Base-by-base conservation (phyloP, 2,797 vertebrate genomes). In the Sebastes itinus region DNA sequence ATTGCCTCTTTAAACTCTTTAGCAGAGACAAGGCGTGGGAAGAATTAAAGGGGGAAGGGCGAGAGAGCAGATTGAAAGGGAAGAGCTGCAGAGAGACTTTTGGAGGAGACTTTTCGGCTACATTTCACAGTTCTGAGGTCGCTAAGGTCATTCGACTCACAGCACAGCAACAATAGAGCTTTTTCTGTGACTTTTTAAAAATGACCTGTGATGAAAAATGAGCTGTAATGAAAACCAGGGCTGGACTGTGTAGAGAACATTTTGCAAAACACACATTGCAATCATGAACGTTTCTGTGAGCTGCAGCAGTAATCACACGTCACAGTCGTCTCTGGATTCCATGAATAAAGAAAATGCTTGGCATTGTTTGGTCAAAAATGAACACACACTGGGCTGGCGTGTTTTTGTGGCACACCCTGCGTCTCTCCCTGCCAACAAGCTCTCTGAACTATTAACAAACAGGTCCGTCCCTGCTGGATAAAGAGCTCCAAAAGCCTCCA, bases 81-180 rank as follows among this genome's bases (percentile, higher is more conserved):
- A 20, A 11, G 16, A 6, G 6, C 42, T 59, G 70, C 28, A 33
- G n/a, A 30, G 46, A 59, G 49, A 12, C 22, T 14, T 46, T 16
- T 33, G n/a, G 18, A 35, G 63, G 70, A 63, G 32, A 32, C 69
- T 46, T 59, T 59, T 27, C 4, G 55, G 63, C 35, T 58, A 9
- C 30, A 27, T 60, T 67, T 74, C 67, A 64, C 7, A 16, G 59
- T 11, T 77, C 22, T 77, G 38, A 60, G 38, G 66, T 80, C 55
- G 64, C 55, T 13, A 9, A 0, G 14, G 35, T 72, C 28, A 32
- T 49, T 69, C 7, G n/a, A 32, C 46, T 46, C 13, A 3, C 38
- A 71, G 54, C 71, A 54, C 12, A 73, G 33, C 22, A 8, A 25
- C 20, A 52, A n/a, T 12, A 11, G 35, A 62, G 20, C 6, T 27